Conservation (phyloP, 2,888 invertebrate species). For the Brachyptera putata region DNA sequence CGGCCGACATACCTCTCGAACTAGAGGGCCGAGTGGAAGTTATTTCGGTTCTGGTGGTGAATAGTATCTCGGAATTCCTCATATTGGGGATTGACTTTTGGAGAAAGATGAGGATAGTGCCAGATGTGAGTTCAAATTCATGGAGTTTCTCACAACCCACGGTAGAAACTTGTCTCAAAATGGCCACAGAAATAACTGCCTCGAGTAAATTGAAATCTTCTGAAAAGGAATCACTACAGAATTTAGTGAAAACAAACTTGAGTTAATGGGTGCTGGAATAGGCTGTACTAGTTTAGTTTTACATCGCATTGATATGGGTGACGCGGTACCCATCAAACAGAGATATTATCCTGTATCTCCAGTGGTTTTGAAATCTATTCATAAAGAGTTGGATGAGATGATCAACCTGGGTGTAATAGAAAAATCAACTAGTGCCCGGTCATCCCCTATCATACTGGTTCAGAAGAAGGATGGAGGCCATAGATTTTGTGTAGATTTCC, state of each 20-base stretch:
- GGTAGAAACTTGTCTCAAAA: no score
- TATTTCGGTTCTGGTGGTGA: not conserved
- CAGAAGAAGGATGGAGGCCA: constrained; percentile 36
- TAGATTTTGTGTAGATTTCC: constrained; percentile 38
- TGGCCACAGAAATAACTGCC: no score
- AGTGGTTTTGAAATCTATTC: no score
- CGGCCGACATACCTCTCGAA: not conserved
- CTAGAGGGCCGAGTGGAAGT: not conserved
- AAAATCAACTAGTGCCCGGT: constrained; percentile 38
- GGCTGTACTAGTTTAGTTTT: no score
- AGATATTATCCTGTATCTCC: no score
- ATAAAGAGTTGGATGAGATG: constrained; percentile 39
- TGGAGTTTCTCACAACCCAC: no score
- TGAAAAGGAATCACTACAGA: no score
- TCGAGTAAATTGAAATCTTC: no score
- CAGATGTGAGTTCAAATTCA: no score
- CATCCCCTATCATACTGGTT: constrained; percentile 37
- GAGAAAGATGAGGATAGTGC: not conserved
- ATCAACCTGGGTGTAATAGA: constrained; percentile 38
- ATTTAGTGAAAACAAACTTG: no score
- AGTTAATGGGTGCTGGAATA: constrained; percentile 26
- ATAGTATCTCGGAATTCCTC: not conserved
- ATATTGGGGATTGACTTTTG: constrained; percentile 2
- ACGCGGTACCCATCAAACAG: no score
- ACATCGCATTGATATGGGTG: no score